Conservation (phyloP, 2,888 invertebrate species). For the Ferrisia virgata region DNA sequence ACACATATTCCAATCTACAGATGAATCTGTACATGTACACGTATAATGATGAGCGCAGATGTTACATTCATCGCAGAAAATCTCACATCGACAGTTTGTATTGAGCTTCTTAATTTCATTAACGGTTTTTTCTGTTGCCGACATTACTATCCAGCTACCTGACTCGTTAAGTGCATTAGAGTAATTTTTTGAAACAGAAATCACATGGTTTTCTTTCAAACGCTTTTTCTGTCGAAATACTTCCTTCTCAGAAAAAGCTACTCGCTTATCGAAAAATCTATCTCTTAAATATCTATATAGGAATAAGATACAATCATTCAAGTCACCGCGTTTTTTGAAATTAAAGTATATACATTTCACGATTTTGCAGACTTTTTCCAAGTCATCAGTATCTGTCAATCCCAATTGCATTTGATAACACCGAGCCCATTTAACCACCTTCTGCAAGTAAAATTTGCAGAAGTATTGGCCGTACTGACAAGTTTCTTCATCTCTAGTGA, state of each 20-base stretch:
- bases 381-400: background rate
- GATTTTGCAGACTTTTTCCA: background rate
- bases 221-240: background rate
- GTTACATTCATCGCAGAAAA: background rate
- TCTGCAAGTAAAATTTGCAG: background rate
- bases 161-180: background rate
- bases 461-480: background rate
- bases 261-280: background rate
- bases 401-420: conserved; percentile 13
- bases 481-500: background rate
- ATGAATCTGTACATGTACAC: conserved; percentile 9
- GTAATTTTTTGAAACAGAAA: background rate
- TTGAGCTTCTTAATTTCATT: background rate
- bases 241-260: background rate
- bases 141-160: background rate
- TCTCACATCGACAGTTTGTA: background rate
- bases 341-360: background rate
- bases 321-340: background rate
- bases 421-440: background rate
- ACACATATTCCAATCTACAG: conserved; percentile 20
- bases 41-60: background rate
- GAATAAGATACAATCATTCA: background rate
- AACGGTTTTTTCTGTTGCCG: background rate
- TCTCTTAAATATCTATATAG: conserved; percentile 5
- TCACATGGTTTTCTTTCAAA: background rate